These are phyloP conservation scores for Cerastis rubricosa DNA, from an alignment of 2,888 invertebrate species.

Conservation along the genomic window DNA sequence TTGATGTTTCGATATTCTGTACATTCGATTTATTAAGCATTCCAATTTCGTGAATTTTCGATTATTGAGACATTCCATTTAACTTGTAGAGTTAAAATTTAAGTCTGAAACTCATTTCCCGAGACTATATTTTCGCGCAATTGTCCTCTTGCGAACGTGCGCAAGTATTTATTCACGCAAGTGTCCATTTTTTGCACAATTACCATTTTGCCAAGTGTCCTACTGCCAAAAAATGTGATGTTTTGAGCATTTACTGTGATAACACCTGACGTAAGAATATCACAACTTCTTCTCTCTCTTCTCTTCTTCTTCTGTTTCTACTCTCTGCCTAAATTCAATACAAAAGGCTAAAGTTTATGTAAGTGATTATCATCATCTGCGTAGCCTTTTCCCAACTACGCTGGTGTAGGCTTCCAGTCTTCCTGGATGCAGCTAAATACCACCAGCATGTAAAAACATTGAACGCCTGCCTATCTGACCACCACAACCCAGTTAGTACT, in stretches of 20 bases:
- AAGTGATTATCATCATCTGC: not conserved
- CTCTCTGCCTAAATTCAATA: not conserved
- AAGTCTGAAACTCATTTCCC: not conserved
- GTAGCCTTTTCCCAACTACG: too few species aligned
- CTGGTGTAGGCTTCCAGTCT: too few species aligned
- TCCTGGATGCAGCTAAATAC: too few species aligned
- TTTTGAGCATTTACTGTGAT: not conserved
- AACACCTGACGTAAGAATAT: too few species aligned
- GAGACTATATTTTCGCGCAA: too few species aligned
- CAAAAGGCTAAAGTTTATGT: not conserved
- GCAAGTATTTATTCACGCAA: not conserved
- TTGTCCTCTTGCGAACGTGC: too few species aligned
- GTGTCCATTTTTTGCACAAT: not conserved
- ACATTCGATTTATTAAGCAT: not conserved
- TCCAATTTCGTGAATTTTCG: not conserved
- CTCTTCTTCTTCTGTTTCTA: not conserved
- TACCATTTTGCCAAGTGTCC: not conserved
- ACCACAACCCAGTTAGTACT: too few species aligned
- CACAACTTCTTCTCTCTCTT: too few species aligned
- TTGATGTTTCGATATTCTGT: not conserved
- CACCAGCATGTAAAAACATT: too few species aligned
- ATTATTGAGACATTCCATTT: not conserved
- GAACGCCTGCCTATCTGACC: too few species aligned
- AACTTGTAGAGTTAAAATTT: not conserved
- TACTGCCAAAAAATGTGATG: not conserved